phyloP scores from a whole-genome alignment of 2,888 invertebrate genomes.

The Notodonta ziczac region DNA sequence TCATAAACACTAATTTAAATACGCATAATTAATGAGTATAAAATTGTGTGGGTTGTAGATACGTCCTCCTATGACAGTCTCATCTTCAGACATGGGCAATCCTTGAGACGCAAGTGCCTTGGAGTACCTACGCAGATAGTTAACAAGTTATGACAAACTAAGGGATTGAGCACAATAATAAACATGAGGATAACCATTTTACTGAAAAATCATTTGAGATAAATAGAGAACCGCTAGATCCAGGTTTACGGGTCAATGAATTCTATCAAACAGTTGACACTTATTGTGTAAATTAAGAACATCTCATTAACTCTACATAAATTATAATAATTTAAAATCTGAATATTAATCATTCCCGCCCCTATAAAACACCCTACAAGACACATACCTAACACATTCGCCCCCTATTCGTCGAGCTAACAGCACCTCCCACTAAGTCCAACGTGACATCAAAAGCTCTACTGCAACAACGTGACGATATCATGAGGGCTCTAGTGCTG shows the following conservation, averaged over 20 bases:
- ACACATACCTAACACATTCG: not conserved
- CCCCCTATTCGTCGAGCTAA: not conserved
- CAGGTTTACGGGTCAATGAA: no score
- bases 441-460: slow-evolving; percentile 14
- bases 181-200: no score
- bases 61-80: not conserved
- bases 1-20: not conserved
- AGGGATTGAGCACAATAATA: no score
- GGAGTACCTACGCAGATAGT: no score
- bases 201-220: no score
- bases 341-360: not conserved
- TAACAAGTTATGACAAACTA: no score
- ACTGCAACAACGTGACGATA: not conserved
- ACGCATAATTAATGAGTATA: not conserved
- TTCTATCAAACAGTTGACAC: no score
- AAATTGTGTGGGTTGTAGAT: not conserved
- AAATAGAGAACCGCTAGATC: no score
- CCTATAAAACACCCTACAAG: not conserved
- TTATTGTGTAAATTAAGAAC: not conserved
- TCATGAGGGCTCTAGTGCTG: not conserved
- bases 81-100: not conserved
- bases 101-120: not conserved
- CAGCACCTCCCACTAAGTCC: not conserved
- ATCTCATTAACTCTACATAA: not conserved
- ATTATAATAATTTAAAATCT: not conserved